Conservation (phyloP, 1,140 invertebrate species). For the Lucilia cuprina region DNA sequence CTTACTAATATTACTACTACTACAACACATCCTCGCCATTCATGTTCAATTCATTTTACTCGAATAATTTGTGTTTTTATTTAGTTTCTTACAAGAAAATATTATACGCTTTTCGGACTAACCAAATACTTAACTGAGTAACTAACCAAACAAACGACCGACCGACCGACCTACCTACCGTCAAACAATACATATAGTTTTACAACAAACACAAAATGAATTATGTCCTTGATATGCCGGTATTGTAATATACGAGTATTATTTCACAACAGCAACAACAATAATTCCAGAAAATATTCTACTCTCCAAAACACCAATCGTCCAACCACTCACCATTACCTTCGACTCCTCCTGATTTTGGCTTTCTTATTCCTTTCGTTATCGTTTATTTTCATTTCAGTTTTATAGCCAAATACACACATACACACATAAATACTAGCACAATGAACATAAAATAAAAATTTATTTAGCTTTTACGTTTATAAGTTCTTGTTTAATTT, state of each 20-base stretch:
- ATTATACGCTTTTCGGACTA: background rate
- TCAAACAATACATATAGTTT: background rate
- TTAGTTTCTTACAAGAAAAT: background rate
- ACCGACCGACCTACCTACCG: background rate
- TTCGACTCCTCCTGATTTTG: too few species aligned
- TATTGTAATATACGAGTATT: constrained; percentile 12
- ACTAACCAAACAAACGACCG: background rate
- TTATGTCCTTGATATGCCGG: constrained; percentile 43
- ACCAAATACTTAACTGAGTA: background rate
- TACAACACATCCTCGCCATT: background rate
- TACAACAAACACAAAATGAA: constrained; percentile 51
- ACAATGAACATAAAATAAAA: constrained; percentile 16
- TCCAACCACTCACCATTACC: too few species aligned
- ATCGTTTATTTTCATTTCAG: background rate
- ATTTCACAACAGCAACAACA: background rate
- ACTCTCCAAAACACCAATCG: background rate
- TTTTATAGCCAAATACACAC: background rate
- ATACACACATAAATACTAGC: too few species aligned
- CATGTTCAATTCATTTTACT: background rate
- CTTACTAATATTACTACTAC: background rate
- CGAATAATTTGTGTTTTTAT: background rate
- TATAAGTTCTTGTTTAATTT: constrained; percentile 46
- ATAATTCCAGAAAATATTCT: background rate
- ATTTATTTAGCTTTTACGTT: constrained; percentile 3
- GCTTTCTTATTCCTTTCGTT: too few species aligned